phyloP scores from a whole-genome alignment of 2,113 vertebrate species.

The Lophotis ruficrista region DNA sequence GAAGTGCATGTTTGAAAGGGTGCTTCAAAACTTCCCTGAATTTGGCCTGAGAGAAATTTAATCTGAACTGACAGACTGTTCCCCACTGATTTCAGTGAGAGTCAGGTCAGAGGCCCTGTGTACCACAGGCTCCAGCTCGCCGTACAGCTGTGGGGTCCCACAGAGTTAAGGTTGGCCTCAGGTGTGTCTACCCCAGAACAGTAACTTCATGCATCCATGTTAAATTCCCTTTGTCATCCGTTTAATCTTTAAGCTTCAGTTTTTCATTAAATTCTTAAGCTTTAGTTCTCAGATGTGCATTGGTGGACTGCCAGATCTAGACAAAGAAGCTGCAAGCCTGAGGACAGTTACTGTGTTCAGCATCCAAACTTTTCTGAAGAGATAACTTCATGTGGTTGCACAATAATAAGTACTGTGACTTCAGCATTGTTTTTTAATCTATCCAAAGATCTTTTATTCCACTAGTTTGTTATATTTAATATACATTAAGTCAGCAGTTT shows the following conservation, averaged over 20 bases:
- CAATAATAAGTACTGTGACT: neutral
- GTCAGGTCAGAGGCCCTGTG: accelerated
- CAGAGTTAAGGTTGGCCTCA: neutral
- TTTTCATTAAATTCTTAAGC: neutral
- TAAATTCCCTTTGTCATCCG: neutral
- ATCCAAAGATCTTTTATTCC: neutral
- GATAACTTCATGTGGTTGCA: neutral
- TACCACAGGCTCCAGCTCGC: neutral
- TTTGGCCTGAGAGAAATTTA: neutral
- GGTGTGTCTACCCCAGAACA: neutral
- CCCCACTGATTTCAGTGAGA: neutral
- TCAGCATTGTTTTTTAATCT: neutral
- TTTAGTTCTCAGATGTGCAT: neutral
- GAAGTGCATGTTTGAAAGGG: neutral
- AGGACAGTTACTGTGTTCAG: neutral
- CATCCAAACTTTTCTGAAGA: neutral
- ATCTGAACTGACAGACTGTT: neutral
- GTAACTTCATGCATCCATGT: neutral
- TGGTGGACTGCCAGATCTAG: neutral
- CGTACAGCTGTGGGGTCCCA: neutral
- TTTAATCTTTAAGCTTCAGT: neutral
- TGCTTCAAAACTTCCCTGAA: neutral
- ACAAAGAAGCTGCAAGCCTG: neutral
- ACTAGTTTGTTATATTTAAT: neutral
- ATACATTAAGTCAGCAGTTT: constrained; percentile 15